Percentiles rank a stretch among this genome's conserved stretches.
phyloP scores from a whole-genome alignment of 2,113 vertebrate species.

The Lepisosteus osseus region DNA sequence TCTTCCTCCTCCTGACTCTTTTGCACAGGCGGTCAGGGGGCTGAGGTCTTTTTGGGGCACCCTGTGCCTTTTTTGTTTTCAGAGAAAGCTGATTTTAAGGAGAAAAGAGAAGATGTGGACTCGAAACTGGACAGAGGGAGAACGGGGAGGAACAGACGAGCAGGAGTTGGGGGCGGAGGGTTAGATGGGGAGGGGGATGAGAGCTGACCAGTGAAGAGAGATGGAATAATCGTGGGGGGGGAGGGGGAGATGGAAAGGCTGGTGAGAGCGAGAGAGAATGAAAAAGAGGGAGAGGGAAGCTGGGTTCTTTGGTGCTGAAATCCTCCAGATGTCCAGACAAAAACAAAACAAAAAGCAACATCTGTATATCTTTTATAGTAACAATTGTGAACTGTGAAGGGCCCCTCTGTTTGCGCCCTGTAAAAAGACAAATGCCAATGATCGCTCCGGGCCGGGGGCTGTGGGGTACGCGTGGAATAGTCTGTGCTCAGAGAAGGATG shows the following conservation, averaged over 20 bases:
- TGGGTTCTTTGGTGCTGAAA: conserved; percentile 24
- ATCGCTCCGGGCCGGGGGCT: neutral
- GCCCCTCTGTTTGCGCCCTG: conserved; percentile 35
- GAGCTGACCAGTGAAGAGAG: neutral
- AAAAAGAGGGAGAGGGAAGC: conserved; percentile 27
- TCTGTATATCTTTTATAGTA: conserved; percentile 39
- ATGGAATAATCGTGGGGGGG: too few relatives aligned
- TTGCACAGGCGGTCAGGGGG: too few relatives aligned
- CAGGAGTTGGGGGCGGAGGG: conserved; percentile 27
- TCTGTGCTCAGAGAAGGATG: too few relatives aligned
- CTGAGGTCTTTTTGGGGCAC: too few relatives aligned
- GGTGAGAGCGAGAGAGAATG: conserved; percentile 29
- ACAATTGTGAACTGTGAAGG: conserved; percentile 33
- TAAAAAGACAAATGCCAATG: neutral
- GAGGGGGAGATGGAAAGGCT: too few relatives aligned
- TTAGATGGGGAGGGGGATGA: conserved; percentile 19
- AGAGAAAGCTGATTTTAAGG: conserved; percentile 54
- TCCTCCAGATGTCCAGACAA: conserved; percentile 26
- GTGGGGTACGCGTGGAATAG: neutral
- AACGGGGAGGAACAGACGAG: conserved; percentile 23
- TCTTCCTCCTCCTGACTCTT: too few relatives aligned
- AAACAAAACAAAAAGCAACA: conserved; percentile 36
- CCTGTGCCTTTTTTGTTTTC: too few relatives aligned
- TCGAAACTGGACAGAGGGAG: conserved; percentile 47
- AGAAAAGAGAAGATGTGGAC: conserved; percentile 57